These are phyloP conservation scores for Neelides folsomi DNA, from an alignment of 2,888 invertebrate species.

Conservation along the genomic window DNA sequence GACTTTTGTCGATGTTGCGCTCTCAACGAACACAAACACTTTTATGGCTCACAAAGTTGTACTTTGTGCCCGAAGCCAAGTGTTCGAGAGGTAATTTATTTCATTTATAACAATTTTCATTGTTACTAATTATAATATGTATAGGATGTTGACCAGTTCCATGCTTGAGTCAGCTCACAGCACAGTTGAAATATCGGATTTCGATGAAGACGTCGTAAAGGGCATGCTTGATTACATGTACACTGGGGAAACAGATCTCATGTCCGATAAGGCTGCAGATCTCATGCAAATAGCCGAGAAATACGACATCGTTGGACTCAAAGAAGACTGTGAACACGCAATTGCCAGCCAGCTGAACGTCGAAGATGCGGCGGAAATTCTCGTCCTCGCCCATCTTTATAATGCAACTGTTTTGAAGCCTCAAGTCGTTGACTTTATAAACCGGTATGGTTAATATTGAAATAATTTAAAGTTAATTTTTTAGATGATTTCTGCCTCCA, in stretches of 20 bases:
- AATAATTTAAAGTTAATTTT: too few species aligned
- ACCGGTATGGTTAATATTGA: conserved; percentile 9
- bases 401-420: conserved; percentile 22
- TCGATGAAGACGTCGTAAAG: conserved; percentile 26
- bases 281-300: conserved; percentile 30
- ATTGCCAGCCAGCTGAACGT: conserved; percentile 24
- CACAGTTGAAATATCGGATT: conserved; percentile 25
- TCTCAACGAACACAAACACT: conserved; percentile 11
- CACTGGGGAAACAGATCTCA: conserved; percentile 21
- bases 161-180: conserved; percentile 24
- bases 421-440: conserved; percentile 25
- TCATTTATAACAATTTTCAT: too few species aligned
- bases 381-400: conserved; percentile 26
- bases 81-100: too few species aligned
- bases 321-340: conserved; percentile 27
- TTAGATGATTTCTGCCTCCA: too few species aligned
- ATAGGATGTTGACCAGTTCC: conserved; percentile 18
- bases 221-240: conserved; percentile 28
- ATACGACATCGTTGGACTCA: conserved; percentile 25
- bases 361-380: conserved; percentile 27
- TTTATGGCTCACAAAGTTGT: conserved; percentile 31
- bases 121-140: too few species aligned
- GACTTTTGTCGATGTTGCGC: conserved; percentile 18
- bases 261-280: conserved; percentile 23
- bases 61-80: conserved; percentile 3